Conservation (phyloP, 2,888 invertebrate genomes). For the Tetragonisca angustula region DNA sequence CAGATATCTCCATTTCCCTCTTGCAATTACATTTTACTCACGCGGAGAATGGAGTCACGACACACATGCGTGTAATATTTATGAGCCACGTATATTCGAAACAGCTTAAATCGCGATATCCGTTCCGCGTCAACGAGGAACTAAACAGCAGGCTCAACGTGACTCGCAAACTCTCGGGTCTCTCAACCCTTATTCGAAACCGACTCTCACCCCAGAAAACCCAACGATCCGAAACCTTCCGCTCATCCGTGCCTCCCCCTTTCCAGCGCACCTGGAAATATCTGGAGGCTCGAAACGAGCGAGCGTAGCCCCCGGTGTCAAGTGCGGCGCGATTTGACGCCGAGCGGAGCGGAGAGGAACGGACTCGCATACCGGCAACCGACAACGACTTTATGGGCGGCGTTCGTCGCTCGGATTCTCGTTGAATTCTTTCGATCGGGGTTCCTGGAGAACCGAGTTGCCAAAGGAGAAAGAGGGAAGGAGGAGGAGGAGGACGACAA, state of each 20-base stretch:
- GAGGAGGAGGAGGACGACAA: conserved; percentile 6
- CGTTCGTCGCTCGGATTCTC: conserved; percentile 59
- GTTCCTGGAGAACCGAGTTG: conserved; percentile 8
- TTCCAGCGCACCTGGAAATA: not conserved
- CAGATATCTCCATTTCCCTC: no score
- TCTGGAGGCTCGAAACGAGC: not conserved
- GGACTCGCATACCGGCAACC: conserved; percentile 56
- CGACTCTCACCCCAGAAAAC: not conserved
- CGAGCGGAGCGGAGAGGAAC: not conserved
- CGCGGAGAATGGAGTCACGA: no score
- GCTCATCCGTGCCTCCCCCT: not conserved
- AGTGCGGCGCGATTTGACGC: conserved; percentile 40
- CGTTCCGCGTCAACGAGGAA: no score
- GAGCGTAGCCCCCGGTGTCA: conserved; percentile 21
- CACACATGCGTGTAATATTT: no score
- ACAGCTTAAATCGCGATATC: no score
- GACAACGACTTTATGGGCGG: conserved; percentile 73
- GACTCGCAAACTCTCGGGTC: no score
- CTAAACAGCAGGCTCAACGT: no score
- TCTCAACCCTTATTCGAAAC: no score
- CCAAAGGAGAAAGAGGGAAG: no score
- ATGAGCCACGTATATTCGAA: no score
- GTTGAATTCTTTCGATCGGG: conserved; percentile 68
- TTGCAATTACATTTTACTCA: no score
- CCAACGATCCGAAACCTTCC: not conserved